Percentiles rank a stretch among this genome's conserved stretches.
These are phyloP conservation scores for Tychaedon coryphoeus DNA, from an alignment of 2,113 vertebrate species.

Conservation along the genomic window DNA sequence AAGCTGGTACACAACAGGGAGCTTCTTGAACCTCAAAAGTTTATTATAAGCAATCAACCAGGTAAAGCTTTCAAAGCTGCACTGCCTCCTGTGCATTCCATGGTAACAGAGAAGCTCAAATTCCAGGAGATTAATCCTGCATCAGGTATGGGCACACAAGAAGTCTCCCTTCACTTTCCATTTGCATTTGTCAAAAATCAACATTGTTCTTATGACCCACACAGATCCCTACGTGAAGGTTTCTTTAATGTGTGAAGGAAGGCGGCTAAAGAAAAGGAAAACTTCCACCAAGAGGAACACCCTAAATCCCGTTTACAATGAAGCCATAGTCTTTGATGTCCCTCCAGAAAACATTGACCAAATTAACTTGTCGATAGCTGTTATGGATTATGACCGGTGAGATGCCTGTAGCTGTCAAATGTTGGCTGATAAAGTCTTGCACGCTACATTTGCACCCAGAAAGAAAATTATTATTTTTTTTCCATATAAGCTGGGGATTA, in stretches of 20 bases:
- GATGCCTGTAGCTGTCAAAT: constrained; percentile 71
- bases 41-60: not conserved
- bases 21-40: constrained; percentile 50
- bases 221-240: constrained; percentile 98
- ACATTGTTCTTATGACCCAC: constrained; percentile 13
- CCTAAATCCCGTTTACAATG: constrained; percentile 97
- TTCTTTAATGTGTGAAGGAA: constrained; percentile 96
- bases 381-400: constrained; percentile 99
- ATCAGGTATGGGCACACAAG: not conserved
- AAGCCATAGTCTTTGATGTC: constrained; percentile 99
- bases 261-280: constrained; percentile 96
- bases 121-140: not conserved
- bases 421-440: not conserved
- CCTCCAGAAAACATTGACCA: constrained; percentile 97
- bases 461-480: not conserved
- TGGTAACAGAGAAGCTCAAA: not conserved
- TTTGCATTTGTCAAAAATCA: not conserved
- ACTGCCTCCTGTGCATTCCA: not conserved
- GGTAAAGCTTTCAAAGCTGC: constrained; percentile 13
- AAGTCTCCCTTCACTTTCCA: not conserved
- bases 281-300: constrained; percentile 98
- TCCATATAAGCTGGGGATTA: not conserved
- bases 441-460: not conserved
- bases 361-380: constrained; percentile 96
- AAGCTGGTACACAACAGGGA: not conserved